These are phyloP conservation scores for Montipora efflorescens DNA, from an alignment of 64 coral and sea anemone species.

Conservation along the genomic window DNA sequence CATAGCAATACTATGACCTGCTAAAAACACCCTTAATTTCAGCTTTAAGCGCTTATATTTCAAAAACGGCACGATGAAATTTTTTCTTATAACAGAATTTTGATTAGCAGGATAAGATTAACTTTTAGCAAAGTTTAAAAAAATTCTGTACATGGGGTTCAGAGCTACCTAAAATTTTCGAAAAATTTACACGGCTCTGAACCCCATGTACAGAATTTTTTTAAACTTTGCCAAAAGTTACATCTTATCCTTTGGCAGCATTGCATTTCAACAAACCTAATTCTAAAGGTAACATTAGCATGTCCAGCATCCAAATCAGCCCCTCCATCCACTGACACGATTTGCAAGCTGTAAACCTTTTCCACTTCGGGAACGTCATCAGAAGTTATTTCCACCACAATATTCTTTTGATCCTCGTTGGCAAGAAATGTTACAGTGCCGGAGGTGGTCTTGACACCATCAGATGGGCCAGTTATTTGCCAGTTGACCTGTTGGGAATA, in stretches of 20 bases:
- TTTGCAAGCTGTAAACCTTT: constrained; percentile 63
- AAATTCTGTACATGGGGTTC: too few relatives aligned
- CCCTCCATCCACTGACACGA: constrained; percentile 79
- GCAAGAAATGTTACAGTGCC: constrained; percentile 65
- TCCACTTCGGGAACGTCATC: constrained; percentile 91
- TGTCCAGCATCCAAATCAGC: constrained; percentile 68
- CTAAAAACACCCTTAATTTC: too few relatives aligned
- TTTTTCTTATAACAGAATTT: too few relatives aligned
- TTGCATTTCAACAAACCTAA: constrained; percentile 64
- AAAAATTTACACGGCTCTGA: too few relatives aligned
- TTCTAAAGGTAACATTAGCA: constrained; percentile 83
- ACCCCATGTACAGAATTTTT: too few relatives aligned
- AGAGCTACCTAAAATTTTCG: too few relatives aligned
- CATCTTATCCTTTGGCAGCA: background rate
- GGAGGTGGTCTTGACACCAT: constrained; percentile 64
- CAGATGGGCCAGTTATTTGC: constrained; percentile 35
- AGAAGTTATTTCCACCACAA: constrained; percentile 57
- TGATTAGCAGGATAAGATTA: too few relatives aligned
- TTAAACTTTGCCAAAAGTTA: too few relatives aligned
- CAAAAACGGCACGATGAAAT: too few relatives aligned
- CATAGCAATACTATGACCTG: too few relatives aligned
- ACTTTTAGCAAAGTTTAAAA: too few relatives aligned
- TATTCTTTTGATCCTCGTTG: constrained; percentile 52
- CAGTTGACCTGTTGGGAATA: constrained; percentile 69
- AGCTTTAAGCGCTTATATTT: too few relatives aligned